These are phyloP conservation scores for Brevimyrus niger DNA, from an alignment of 2,113 vertebrate species.

Conservation along the genomic window DNA sequence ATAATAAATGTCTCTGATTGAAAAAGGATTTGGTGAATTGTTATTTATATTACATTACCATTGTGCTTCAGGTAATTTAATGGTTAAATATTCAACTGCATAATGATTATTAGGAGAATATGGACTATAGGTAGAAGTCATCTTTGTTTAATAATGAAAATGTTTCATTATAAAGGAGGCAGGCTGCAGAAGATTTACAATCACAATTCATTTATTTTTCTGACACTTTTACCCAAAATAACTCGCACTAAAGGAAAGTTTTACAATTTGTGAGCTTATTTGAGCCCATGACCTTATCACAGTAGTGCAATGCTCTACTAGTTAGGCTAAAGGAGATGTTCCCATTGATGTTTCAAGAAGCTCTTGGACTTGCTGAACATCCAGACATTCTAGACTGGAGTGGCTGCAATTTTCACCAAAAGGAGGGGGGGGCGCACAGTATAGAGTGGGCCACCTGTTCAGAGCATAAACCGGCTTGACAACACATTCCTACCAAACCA, in stretches of 20 bases:
- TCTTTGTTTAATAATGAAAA: neutral
- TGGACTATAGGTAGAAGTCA: neutral
- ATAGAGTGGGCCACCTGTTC: neutral
- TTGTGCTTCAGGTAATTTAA: neutral
- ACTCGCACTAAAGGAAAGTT: neutral
- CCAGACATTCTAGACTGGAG: neutral
- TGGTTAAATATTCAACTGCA: neutral
- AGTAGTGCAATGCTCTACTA: neutral
- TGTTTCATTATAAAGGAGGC: neutral
- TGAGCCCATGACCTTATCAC: neutral
- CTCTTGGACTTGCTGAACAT: neutral
- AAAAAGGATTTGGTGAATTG: neutral
- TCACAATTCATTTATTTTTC: neutral
- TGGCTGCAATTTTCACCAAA: neutral
- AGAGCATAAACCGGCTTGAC: neutral
- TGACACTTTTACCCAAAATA: neutral
- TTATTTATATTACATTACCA: neutral
- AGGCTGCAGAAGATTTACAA: neutral
- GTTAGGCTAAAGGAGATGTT: neutral
- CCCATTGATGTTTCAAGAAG: neutral
- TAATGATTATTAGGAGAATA: neutral
- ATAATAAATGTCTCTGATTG: neutral
- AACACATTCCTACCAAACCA: neutral
- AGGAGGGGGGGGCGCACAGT: neutral
- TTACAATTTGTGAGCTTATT: neutral